Conservation (phyloP, 2,113 vertebrate genomes). For the Chionis minor region DNA sequence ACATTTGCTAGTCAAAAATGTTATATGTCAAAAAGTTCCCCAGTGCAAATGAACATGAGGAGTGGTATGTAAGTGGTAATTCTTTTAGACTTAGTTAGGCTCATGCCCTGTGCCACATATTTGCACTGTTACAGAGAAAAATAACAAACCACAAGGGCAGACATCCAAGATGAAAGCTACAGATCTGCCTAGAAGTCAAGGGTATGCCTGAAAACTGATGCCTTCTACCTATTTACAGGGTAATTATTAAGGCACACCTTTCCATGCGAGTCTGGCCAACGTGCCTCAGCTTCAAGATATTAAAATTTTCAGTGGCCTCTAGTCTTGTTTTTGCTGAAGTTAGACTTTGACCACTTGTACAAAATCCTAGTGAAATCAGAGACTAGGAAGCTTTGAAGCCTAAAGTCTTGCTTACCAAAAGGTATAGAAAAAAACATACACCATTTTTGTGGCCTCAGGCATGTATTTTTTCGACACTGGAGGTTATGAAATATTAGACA, state of each 20-base stretch:
- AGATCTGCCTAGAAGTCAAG: background rate
- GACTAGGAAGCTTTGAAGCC: background rate
- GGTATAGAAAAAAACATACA: background rate
- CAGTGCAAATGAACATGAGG: background rate
- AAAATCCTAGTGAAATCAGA: background rate
- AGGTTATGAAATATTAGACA: conserved; percentile 21
- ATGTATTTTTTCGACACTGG: background rate
- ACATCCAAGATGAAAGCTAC: background rate
- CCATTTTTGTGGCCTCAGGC: background rate
- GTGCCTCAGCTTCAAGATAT: background rate
- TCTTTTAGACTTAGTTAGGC: background rate
- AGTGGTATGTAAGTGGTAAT: background rate
- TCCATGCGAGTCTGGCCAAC: background rate
- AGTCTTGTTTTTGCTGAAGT: background rate
- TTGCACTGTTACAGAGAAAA: background rate
- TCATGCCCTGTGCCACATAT: background rate
- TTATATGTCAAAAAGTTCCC: background rate
- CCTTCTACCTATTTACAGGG: background rate
- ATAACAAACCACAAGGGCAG: background rate
- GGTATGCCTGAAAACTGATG: background rate
- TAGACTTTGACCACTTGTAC: background rate
- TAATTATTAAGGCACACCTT: background rate
- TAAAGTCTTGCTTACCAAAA: background rate
- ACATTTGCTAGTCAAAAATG: background rate
- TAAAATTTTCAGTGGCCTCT: background rate